These are phyloP conservation scores for Campoplex nolae DNA, from an alignment of 2,888 invertebrate genomes.

Conservation along the genomic window DNA sequence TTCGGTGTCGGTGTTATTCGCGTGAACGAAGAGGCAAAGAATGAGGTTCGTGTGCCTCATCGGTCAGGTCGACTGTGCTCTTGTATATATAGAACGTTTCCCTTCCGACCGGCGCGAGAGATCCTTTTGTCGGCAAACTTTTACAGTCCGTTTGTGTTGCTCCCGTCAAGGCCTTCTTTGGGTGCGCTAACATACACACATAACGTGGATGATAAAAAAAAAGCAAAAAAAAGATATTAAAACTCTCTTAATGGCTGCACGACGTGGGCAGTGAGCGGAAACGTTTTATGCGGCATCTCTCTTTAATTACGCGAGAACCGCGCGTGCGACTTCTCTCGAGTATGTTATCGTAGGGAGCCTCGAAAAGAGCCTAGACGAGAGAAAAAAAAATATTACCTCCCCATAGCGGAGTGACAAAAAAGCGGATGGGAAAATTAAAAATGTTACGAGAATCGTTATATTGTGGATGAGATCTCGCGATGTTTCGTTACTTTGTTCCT, in stretches of 20 bases:
- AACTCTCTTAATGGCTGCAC: conserved; percentile 73
- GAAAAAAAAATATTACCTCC: conserved; percentile 19
- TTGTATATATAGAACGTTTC: conserved; percentile 29
- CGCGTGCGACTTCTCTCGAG: conserved; percentile 63
- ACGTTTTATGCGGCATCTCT: conserved; percentile 73
- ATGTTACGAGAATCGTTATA: conserved; percentile 31
- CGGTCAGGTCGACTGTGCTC: conserved; percentile 4
- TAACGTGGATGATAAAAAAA: conserved; percentile 31
- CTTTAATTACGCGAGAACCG: conserved; percentile 76
- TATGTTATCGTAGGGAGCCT: conserved; percentile 42
- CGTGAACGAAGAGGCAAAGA: conserved; percentile 32
- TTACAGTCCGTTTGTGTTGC: conserved; percentile 43
- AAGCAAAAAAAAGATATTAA: background rate
- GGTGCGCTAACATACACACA: conserved; percentile 54
- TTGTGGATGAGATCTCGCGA: background rate
- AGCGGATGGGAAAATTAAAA: conserved; percentile 44
- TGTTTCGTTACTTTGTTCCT: background rate
- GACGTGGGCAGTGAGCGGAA: conserved; percentile 75
- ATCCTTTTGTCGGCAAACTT: conserved; percentile 65
- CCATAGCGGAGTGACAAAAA: conserved; percentile 47
- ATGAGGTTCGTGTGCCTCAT: conserved; percentile 33
- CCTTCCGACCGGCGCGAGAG: conserved; percentile 24
- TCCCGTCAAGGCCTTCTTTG: conserved; percentile 52
- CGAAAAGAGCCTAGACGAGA: conserved; percentile 50
- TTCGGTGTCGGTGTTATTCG: conserved; percentile 32